phyloP scores from a whole-genome alignment of 2,797 vertebrate genomes.

The Pseudopleuronectes americanus region DNA sequence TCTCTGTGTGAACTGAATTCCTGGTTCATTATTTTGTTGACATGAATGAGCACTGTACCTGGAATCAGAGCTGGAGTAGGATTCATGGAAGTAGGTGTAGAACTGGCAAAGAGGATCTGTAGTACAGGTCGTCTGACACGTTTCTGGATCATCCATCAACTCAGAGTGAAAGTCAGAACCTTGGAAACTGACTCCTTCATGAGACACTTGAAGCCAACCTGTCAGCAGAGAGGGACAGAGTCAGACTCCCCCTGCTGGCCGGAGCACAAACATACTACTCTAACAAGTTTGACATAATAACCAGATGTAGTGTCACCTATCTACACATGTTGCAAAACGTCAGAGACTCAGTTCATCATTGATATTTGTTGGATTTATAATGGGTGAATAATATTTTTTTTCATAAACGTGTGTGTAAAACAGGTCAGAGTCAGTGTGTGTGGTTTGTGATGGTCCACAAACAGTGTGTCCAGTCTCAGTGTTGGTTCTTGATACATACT shows the following conservation, averaged over 20 bases:
- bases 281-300: too few species aligned
- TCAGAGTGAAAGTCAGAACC: conserved; percentile 51
- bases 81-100: conserved; percentile 53
- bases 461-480: not conserved
- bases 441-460: not conserved
- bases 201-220: conserved; percentile 58
- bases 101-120: conserved; percentile 72
- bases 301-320: too few species aligned
- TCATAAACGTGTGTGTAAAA: too few species aligned
- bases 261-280: not conserved
- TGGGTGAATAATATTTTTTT: too few species aligned
- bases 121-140: conserved; percentile 63
- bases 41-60: conserved; percentile 20
- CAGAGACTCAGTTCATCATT: too few species aligned
- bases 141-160: conserved; percentile 21
- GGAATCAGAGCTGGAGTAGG: fast-evolving
- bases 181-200: conserved; percentile 42
- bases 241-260: not conserved
- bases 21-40: too few species aligned
- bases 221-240: conserved; percentile 5
- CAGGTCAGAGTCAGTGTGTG: too few species aligned
- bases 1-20: too few species aligned
- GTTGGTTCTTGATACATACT: conserved; percentile 36
- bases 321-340: too few species aligned
- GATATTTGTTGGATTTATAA: too few species aligned